Evolutionary conservation across 2,797 vertebrate genomes (phyloP), one percentile per base, ranked within the genome.

Genomic region (Taenioides sp.): DNA sequence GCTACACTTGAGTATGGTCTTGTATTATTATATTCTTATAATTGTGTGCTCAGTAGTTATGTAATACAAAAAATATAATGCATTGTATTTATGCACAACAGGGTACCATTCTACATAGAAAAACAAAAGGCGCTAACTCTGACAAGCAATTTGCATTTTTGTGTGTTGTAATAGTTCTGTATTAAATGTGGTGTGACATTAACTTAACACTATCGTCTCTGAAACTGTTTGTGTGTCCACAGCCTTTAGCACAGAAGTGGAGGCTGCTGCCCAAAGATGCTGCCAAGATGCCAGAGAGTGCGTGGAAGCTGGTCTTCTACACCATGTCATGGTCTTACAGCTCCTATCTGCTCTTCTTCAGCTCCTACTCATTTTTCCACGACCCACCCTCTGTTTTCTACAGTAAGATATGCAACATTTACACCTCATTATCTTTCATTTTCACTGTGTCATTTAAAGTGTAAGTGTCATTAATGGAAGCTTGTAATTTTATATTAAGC

Each of bases 281-380:
- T 1, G 93, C 94, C 84, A 99, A 98, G 94, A 95, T 99, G 95
- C 98, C 98, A 0, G 98, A 99, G 93, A 99, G 98, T 2, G 93
- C 93, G 72, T 99, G 98, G 98, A 99, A 99, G 93, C 93, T 98
- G 88, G 92, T 96, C 71, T 98, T 97, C 95, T 99, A 98, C 93
- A 92, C 92, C 1, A 84, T 95, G 71, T 94, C 95, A 10, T 99
- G 97, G 97, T 96, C 93, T 0, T 99, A 98, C 70, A 95, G 93
- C 80, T 88, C 86, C 80, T 97, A 98, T 92, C 92, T 99, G 90
- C 96, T 99, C 83, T 97, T 99, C 89, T 95, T 96, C 88, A 94
- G 94, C 0, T 91, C 94, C 77, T 98, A 99, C 80, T 89, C 94
- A 81, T 99, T 98, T 89, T 99, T 99, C 92, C 82, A 97, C 0